Evolutionary conservation across 2,888 invertebrate genomes (phyloP).

Genomic region (Pachymerium ferrugineum): DNA sequence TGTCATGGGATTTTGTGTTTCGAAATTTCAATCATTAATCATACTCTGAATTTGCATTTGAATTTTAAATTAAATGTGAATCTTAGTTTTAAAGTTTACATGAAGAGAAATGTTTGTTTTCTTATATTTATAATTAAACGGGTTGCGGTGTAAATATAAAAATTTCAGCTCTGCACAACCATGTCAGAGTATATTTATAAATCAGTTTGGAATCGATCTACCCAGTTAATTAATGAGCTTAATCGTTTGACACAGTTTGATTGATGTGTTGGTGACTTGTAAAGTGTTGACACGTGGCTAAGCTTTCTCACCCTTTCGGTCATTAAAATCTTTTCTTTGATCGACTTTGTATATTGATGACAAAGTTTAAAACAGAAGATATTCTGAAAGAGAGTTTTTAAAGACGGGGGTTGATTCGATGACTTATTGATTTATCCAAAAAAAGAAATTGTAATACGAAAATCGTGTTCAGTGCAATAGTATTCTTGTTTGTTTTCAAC

Average conservation of each 20-base stretch:
- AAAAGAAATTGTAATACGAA: neutral
- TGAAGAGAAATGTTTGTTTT: no score
- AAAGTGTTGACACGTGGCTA: constrained; percentile 19
- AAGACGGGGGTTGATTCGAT: no score
- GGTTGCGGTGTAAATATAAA: no score
- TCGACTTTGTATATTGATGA: constrained; percentile 23
- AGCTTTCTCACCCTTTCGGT: neutral
- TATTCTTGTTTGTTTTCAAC: constrained; percentile 7
- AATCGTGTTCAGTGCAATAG: neutral
- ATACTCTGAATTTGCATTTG: constrained; percentile 1
- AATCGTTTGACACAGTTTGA: neutral
- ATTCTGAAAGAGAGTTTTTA: no score
- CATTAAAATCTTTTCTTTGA: neutral
- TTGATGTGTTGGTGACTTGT: constrained; percentile 3
- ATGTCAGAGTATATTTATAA: neutral
- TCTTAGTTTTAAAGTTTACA: neutral
- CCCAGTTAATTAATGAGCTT: neutral
- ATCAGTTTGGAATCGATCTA: constrained; percentile 4
- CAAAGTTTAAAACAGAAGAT: no score
- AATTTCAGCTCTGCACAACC: no score
- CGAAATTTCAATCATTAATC: constrained; percentile 16
- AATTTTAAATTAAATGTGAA: constrained; percentile 14
- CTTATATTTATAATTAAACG: no score
- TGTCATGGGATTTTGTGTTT: neutral
- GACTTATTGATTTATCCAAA: neutral